Evolutionary conservation across 1,140 invertebrate species (phyloP), one percentile per base, ranked within the genome.

Genomic region (Daktulosphaira vitifoliae): DNA sequence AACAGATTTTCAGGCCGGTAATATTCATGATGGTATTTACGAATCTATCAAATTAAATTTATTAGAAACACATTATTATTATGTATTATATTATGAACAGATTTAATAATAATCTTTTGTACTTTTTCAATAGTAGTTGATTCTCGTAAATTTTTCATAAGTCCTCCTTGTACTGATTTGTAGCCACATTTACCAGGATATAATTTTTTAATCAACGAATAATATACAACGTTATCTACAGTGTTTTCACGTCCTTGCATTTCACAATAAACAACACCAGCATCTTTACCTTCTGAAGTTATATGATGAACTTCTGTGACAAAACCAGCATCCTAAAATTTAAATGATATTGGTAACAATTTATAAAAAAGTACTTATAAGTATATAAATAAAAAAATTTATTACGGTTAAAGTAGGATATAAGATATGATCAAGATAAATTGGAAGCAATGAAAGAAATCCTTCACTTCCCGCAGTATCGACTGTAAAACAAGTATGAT

Each of bases 221-320:
- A 74, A 69, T 86, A 78, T 23, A 76, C 74, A 33, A 74, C 70
- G 68, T 80, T 82, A 73, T 89, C 85, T n/a, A 85, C 88, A 42
- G 79, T 82, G 73, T 92, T 92, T 75, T 93, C 90, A 23, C 80
- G 71, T 20, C 85, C 85, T 73, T 95, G 90, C 88, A 95, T 93
- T 78, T 96, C 92, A 75, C 88, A 91, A 73, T 96, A 96, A 1
- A 95, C 90, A 26, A 95, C 88, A 33, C 93, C 93, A 33, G 85
- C 89, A 80, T 96, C 85, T 70, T 90, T 83, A 3, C 91, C 93
- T 67, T 90, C 82, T 3, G 83, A 86, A 73, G 87, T 90, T 50
- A 96, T 81, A 74, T 96, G 92, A 76, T 96, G 89, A 2, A 96
- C 90, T 78, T 96, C 92, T 15, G 92, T 96, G 11, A 84, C 75